Evolutionary conservation across 2,113 vertebrate genomes (phyloP).

Genomic region (Junco hyemalis): DNA sequence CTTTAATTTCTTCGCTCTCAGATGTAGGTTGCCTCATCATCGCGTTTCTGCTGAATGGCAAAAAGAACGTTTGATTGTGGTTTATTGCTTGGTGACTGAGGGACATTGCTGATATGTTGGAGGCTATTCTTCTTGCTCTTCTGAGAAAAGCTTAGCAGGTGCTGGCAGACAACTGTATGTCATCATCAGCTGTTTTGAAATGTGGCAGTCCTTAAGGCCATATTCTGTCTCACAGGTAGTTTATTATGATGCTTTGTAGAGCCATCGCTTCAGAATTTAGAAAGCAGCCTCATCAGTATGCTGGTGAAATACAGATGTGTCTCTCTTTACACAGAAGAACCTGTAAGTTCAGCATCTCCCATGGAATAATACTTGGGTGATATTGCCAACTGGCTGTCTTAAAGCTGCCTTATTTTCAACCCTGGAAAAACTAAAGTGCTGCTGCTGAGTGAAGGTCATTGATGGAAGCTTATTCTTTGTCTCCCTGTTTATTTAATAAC

Average conservation of each 20-base stretch:
- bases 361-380: slow-evolving; percentile 52
- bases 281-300: slow-evolving; percentile 58
- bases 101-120: neutral
- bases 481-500: slow-evolving; percentile 1
- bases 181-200: slow-evolving; percentile 61
- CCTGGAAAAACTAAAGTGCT: slow-evolving; percentile 35
- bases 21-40: slow-evolving; percentile 18
- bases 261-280: slow-evolving; percentile 24
- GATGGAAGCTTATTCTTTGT: slow-evolving; percentile 17
- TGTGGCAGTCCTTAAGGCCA: slow-evolving; percentile 41
- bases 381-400: slow-evolving; percentile 40
- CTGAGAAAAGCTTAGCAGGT: slow-evolving; percentile 34
- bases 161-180: slow-evolving; percentile 24
- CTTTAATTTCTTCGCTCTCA: neutral
- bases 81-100: slow-evolving; percentile 31
- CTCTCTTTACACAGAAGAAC: slow-evolving; percentile 48
- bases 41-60: neutral
- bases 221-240: slow-evolving; percentile 43
- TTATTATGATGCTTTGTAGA: slow-evolving; percentile 48
- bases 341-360: slow-evolving; percentile 55
- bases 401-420: slow-evolving; percentile 20
- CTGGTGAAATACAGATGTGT: slow-evolving; percentile 50
- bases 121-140: slow-evolving; percentile 37
- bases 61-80: slow-evolving; percentile 6
- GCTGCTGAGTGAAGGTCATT: slow-evolving; percentile 37